Conservation (phyloP, 2,888 invertebrate genomes). For the Ametastegia equiseti region DNA sequence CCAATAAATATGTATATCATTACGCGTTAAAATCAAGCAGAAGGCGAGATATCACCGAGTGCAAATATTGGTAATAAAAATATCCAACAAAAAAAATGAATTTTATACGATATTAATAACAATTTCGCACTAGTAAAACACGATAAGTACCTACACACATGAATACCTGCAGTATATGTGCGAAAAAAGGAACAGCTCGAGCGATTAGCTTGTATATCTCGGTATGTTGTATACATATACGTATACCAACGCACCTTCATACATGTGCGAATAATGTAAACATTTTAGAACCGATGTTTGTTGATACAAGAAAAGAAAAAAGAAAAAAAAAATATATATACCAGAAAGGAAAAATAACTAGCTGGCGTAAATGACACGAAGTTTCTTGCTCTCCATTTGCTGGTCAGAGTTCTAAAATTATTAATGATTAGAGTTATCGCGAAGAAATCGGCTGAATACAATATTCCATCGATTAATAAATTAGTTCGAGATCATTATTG, state of each 20-base stretch:
- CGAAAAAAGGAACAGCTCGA: not conserved
- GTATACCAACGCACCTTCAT: too few species aligned
- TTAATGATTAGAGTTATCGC: not conserved
- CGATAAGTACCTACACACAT: too few species aligned
- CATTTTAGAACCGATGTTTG: not conserved
- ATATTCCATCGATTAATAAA: not conserved
- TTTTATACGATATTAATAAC: not conserved
- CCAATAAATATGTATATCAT: not conserved
- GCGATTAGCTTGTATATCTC: not conserved
- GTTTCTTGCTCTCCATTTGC: not conserved
- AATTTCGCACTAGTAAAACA: not conserved
- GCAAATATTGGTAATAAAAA: not conserved
- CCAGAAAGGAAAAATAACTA: not conserved
- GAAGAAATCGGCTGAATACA: not conserved
- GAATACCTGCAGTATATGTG: not conserved
- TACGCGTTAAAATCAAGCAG: not conserved
- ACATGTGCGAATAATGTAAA: constrained; percentile 2
- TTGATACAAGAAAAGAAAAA: not conserved
- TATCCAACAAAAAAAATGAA: not conserved
- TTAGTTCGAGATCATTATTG: not conserved
- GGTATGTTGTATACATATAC: too few species aligned
- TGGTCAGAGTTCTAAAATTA: not conserved
- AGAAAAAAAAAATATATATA: too few species aligned
- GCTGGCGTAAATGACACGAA: not conserved
- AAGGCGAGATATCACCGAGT: not conserved